Percentiles rank a stretch among this genome's conserved stretches.
phyloP scores from a whole-genome alignment of 53 echinoderm and acorn worm species.

The Hippasteria phrygiana region DNA sequence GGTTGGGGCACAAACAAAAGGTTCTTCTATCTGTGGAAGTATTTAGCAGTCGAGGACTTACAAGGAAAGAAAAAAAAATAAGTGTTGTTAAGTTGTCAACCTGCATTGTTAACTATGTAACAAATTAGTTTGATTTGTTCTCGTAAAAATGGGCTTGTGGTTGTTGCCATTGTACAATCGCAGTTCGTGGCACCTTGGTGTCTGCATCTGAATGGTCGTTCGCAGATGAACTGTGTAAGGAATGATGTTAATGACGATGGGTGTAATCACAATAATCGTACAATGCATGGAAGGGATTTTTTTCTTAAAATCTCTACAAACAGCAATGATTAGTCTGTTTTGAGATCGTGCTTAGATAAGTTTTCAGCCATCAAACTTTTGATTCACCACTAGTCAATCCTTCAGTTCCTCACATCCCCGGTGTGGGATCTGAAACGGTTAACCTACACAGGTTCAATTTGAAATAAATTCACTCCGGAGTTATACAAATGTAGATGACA shows the following conservation, averaged over 20 bases:
- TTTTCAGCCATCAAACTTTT: no score
- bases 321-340: no score
- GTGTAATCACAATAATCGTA: no score
- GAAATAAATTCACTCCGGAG: no score
- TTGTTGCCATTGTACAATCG: not conserved
- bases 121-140: not conserved
- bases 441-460: no score
- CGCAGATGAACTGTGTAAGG: not conserved
- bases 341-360: no score
- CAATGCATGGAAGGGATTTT: no score
- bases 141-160: not conserved
- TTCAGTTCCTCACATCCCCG: no score
- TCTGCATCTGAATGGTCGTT: not conserved
- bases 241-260: not conserved
- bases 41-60: not conserved
- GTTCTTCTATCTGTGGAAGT: not conserved
- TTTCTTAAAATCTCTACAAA: no score
- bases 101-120: not conserved
- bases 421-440: no score
- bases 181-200: not conserved
- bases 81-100: constrained; percentile 2
- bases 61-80: not conserved
- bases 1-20: not conserved
- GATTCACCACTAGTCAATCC: no score
- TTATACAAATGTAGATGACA: no score